Evolutionary conservation across 2,113 vertebrate genomes (phyloP).

Genomic region (Tautogolabrus adspersus): DNA sequence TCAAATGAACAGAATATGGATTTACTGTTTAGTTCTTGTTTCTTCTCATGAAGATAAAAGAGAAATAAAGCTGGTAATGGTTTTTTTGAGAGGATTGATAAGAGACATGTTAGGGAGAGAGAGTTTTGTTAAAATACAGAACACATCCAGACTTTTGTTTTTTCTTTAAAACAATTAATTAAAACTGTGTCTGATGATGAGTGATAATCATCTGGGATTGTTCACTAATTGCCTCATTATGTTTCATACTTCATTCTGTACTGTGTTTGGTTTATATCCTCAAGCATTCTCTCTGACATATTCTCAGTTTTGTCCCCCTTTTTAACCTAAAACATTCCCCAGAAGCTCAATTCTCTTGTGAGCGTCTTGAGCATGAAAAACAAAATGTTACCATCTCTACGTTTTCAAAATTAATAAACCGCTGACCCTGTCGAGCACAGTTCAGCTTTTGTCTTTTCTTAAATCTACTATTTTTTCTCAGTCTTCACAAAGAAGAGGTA

Average conservation of each 20-base stretch:
- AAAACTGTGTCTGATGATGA: slow-evolving; percentile 7
- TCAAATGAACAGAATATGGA: neutral
- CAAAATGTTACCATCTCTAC: slow-evolving; percentile 29
- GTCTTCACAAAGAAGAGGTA: neutral
- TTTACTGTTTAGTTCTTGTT: neutral
- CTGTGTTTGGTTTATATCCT: slow-evolving; percentile 21
- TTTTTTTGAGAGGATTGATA: neutral
- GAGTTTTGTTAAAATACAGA: neutral
- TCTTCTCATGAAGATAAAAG: neutral
- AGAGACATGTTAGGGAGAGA: too few species aligned
- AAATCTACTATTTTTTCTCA: slow-evolving; percentile 30
- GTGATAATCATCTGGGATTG: slow-evolving; percentile 42
- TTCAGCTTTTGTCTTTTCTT: slow-evolving; percentile 20
- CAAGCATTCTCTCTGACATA: slow-evolving; percentile 13
- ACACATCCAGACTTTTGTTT: slow-evolving; percentile 15
- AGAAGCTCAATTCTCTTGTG: slow-evolving; percentile 24
- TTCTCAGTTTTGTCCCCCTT: slow-evolving; percentile 10
- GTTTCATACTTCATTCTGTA: slow-evolving; percentile 36
- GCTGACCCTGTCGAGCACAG: neutral
- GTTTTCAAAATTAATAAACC: slow-evolving; percentile 26
- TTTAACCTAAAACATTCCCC: slow-evolving; percentile 17
- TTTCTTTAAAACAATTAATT: slow-evolving; percentile 4
- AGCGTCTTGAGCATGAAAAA: slow-evolving; percentile 37
- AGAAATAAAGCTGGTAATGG: neutral
- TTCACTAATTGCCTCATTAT: slow-evolving; percentile 62